Evolutionary conservation across 2,113 vertebrate genomes (phyloP), one percentile per base, ranked within the genome.

Genomic region (Grantiella picta): DNA sequence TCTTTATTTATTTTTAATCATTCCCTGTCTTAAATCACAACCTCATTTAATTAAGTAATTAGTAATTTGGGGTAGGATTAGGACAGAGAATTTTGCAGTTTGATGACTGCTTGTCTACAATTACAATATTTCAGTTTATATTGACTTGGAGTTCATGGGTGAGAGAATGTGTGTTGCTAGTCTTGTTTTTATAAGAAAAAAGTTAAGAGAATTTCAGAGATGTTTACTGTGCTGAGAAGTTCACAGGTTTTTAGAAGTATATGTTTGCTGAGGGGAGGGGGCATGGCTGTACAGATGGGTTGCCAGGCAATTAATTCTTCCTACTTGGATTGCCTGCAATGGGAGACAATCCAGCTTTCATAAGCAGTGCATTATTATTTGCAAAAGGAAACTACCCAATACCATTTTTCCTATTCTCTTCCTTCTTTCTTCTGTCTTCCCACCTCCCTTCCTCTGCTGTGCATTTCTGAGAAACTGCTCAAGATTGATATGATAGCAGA

Each of bases 401-500:
- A 95, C 90, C 87, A 97, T 92, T 97, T 97, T 97, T 96, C 94
- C 96, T 94, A 82, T 97, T 97, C 70, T 96, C 72, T 88, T 96
- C 63, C 73, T 94, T 71, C 91, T 90, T 97, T 84, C 86, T 96
- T 91, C 88, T 92, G 82, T 93, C 96, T 91, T 97, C 91, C 92
- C 88, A 94, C 82, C 82, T 96, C 92, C 91, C 90, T 94, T 90
- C 93, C 84, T 96, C 95, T 93, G 86, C 76, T 65, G 70, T 86
- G 89, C 86, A 66, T 96, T 97, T 97, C 96, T 97, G 96, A 96
- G 95, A 96, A 98, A 95, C 94, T 82, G 80, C 90, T 87, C 80
- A 96, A 98, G 98, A 98, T 98, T 98, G 98, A 98, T 98, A 97
- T 97, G 98, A 98, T 98, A 98, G 97, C 96, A 97, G 97, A 94